These are phyloP conservation scores for Panagrolaimus sp. DNA, from an alignment of 1,140 invertebrate genomes.

Conservation along the genomic window DNA sequence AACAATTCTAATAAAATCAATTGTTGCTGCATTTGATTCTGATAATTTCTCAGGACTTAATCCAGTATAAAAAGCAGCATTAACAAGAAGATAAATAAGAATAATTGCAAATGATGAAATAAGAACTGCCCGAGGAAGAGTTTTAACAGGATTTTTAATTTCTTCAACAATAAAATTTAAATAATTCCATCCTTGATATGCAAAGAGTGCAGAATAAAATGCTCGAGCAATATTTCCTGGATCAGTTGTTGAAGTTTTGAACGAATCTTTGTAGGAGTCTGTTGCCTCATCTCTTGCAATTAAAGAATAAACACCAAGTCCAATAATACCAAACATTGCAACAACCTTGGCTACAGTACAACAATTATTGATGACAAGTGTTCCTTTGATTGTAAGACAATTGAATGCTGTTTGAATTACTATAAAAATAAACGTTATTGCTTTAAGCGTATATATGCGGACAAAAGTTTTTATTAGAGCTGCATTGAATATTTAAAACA, in stretches of 20 bases:
- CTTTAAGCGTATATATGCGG: no score
- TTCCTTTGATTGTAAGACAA: neutral
- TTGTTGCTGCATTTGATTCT: constrained; percentile 84
- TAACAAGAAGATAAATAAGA: constrained; percentile 88
- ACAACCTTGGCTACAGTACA: neutral
- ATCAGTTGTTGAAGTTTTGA: constrained; percentile 70
- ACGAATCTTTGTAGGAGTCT: constrained; percentile 72
- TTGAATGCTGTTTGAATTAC: constrained; percentile 4
- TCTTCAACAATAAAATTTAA: constrained; percentile 97
- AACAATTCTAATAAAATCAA: constrained; percentile 84
- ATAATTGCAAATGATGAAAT: constrained; percentile 89
- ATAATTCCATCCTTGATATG: constrained; percentile 99
- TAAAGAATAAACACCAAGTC: neutral
- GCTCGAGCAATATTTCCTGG: constrained; percentile 77
- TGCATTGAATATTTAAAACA: no score
- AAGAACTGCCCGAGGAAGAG: constrained; percentile 86
- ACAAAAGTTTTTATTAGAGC: no score
- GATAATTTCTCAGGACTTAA: constrained; percentile 79
- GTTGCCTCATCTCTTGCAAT: constrained; percentile 61
- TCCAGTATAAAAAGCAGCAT: constrained; percentile 92
- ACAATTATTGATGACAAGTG: neutral
- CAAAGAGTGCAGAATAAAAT: constrained; percentile 96
- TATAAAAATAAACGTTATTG: neutral
- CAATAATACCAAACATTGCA: neutral
- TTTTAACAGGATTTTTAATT: constrained; percentile 85